phyloP scores from a whole-genome alignment of 2,888 invertebrate genomes.

The Tipula confusa region DNA sequence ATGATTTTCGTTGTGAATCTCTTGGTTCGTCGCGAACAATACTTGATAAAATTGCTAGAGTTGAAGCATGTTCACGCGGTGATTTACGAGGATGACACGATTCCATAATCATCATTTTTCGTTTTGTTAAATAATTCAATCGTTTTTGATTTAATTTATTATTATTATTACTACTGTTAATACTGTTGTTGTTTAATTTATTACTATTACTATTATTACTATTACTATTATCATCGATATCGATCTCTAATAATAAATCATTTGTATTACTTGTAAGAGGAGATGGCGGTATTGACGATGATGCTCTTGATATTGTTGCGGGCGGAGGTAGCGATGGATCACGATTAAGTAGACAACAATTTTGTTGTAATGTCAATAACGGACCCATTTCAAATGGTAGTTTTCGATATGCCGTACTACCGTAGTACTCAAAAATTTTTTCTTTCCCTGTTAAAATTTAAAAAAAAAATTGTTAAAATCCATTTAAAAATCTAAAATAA shows the following conservation, averaged over 20 bases:
- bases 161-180: background rate
- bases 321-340: constrained; percentile 44
- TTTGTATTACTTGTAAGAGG: background rate
- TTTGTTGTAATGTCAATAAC: constrained; percentile 58
- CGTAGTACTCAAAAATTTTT: constrained; percentile 54
- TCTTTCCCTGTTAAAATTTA: constrained; percentile 51
- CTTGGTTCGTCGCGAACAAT: constrained; percentile 50
- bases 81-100: constrained; percentile 69
- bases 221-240: constrained; percentile 13
- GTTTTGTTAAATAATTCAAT: constrained; percentile 40
- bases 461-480: background rate
- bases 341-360: constrained; percentile 38
- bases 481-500: background rate
- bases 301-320: constrained; percentile 41
- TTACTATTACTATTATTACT: constrained; percentile 14
- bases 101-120: constrained; percentile 47
- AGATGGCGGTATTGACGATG: constrained; percentile 33
- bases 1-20: constrained; percentile 37
- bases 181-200: constrained; percentile 27
- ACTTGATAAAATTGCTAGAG: constrained; percentile 73
- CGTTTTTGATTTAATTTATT: background rate
- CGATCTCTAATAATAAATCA: background rate
- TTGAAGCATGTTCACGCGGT: constrained; percentile 83
- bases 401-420: constrained; percentile 46
- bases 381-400: constrained; percentile 73